A percentile compares a stretch with the other conserved stretches of the same genome.
These are phyloP conservation scores for Calliopsis andreniformis DNA, from an alignment of 1,140 invertebrate genomes.

Conservation along the genomic window DNA sequence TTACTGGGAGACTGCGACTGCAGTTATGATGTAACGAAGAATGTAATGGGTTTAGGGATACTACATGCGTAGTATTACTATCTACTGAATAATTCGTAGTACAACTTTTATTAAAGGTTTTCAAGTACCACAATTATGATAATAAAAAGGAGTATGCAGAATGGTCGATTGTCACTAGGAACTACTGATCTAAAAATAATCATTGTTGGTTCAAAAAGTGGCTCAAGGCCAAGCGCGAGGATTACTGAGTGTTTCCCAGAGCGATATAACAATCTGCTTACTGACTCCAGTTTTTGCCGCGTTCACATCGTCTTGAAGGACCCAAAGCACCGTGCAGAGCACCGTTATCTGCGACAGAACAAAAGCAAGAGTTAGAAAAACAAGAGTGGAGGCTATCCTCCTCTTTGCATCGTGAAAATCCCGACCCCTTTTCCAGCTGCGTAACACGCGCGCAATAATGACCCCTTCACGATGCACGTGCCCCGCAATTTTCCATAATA, in stretches of 20 bases:
- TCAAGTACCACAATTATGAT: not conserved
- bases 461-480: conserved; percentile 27
- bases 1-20: too few relatives aligned
- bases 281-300: conserved; percentile 51
- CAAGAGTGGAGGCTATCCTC: not conserved
- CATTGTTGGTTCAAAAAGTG: conserved; percentile 8
- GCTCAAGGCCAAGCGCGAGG: conserved; percentile 11
- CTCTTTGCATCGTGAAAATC: conserved; percentile 17
- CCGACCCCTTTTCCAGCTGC: not conserved
- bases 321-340: conserved; percentile 33
- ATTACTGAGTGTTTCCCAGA: conserved; percentile 2
- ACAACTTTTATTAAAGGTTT: too few relatives aligned
- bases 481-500: conserved; percentile 47
- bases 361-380: conserved; percentile 9
- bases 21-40: too few relatives aligned
- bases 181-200: conserved; percentile 1
- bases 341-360: conserved; percentile 38
- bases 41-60: too few relatives aligned
- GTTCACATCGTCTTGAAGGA: conserved; percentile 11
- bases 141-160: not conserved
- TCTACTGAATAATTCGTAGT: too few relatives aligned
- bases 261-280: conserved; percentile 45
- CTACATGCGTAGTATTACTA: too few relatives aligned
- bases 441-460: conserved; percentile 37
- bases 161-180: too few relatives aligned